A percentile compares a stretch with the other conserved stretches of the same genome.
These are phyloP conservation scores for Manduca sexta DNA, from an alignment of 1,140 invertebrate species.

Conservation along the genomic window DNA sequence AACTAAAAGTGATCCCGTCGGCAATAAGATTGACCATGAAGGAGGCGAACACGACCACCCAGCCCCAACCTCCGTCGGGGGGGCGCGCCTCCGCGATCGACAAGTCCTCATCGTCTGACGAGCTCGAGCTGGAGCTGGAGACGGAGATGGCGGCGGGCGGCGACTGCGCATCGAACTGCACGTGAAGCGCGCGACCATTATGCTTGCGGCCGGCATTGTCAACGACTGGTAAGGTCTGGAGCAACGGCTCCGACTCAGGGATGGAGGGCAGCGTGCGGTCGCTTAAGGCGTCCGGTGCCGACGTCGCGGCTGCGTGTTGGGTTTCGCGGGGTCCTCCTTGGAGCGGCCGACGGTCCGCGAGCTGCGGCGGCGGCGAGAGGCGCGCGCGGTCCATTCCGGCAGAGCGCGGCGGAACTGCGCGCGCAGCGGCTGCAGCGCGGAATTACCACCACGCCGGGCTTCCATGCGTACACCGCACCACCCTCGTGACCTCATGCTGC, in stretches of 20 bases:
- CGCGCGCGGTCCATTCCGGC: slow-evolving; percentile 65
- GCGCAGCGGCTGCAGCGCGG: slow-evolving; percentile 56
- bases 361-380: slow-evolving; percentile 54
- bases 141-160: slow-evolving; percentile 63
- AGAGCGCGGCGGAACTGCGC: slow-evolving; percentile 54
- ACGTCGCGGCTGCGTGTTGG: slow-evolving; percentile 32
- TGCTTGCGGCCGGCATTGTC: slow-evolving; percentile 31
- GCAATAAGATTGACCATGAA: slow-evolving; percentile 94
- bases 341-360: slow-evolving; percentile 55
- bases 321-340: slow-evolving; percentile 64
- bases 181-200: slow-evolving; percentile 69
- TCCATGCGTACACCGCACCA: slow-evolving; percentile 65
- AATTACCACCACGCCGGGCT: slow-evolving; percentile 59
- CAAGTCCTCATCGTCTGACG: slow-evolving; percentile 76
- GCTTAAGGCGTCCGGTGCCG: slow-evolving; percentile 43
- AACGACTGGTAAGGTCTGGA: slow-evolving; percentile 34
- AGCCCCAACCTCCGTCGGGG: slow-evolving; percentile 86
- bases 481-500: slow-evolving; percentile 66
- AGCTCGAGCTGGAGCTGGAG: slow-evolving; percentile 67
- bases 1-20: slow-evolving; percentile 91
- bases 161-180: slow-evolving; percentile 75
- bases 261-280: slow-evolving; percentile 52
- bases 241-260: slow-evolving; percentile 56
- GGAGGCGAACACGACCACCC: slow-evolving; percentile 88
- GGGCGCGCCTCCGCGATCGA: slow-evolving; percentile 78